Percentiles rank a stretch among this genome's conserved stretches.
These are phyloP conservation scores for Dallia pectoralis DNA, from an alignment of 2,797 vertebrate genomes.

Conservation along the genomic window DNA sequence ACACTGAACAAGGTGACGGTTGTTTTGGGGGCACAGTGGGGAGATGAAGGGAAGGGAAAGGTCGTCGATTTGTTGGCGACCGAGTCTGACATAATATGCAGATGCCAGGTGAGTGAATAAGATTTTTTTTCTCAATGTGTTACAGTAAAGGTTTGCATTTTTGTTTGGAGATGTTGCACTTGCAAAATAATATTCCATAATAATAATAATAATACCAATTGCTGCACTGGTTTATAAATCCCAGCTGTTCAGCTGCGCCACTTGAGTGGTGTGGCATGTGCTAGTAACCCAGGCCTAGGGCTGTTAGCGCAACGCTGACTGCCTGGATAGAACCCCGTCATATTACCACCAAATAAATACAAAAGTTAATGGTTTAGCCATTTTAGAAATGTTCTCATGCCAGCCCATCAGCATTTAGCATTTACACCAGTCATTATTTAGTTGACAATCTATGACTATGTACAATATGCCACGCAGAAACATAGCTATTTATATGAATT, in stretches of 20 bases:
- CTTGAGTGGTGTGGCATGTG: not conserved
- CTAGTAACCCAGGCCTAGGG: no score
- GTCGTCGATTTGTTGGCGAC: slow-evolving; percentile 84
- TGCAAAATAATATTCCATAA: not conserved
- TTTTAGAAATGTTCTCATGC: no score
- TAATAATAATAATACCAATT: not conserved
- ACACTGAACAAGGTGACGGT: slow-evolving; percentile 77
- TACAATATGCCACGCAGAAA: not conserved
- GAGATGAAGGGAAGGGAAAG: slow-evolving; percentile 87
- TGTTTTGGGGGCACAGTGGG: slow-evolving; percentile 85
- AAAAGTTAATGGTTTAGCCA: no score
- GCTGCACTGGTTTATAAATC: not conserved
- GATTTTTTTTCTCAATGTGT: not conserved
- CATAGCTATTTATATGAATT: not conserved
- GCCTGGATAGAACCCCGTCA: no score
- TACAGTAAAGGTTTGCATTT: not conserved
- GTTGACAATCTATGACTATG: not conserved
- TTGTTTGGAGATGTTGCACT: not conserved
- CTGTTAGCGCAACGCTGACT: no score
- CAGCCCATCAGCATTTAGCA: no score
- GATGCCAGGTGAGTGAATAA: slow-evolving; percentile 84
- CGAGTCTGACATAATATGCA: slow-evolving; percentile 82
- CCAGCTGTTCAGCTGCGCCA: not conserved
- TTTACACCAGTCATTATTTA: no score
- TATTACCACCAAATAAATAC: no score